Base-by-base conservation (phyloP, 92 coral and sea anemone genomes). In the Epizoanthus fatuus region DNA sequence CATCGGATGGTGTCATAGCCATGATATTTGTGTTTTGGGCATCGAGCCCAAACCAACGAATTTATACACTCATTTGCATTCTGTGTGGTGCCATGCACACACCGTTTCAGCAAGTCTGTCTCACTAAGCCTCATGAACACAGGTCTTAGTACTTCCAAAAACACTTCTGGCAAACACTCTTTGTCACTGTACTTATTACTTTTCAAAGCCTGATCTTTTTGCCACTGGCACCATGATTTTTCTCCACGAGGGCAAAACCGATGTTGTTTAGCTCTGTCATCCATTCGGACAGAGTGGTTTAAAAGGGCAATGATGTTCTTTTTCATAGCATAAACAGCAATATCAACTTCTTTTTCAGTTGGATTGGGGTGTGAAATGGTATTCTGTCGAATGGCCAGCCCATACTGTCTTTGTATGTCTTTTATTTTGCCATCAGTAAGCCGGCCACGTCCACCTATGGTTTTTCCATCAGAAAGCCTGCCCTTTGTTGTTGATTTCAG, bases 201-300 rank as follows among this genome's bases (percentile, higher is more conserved):
- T 20, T 84, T 85, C 15, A 67, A 8, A n/a, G 90, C 83, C 69
- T 25, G 66, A 86, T 86, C 90, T 70, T 72, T 75, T 74, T 90
- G 90, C 90, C 93, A 86, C 81, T 73, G 79, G 81, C 90, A 85
- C 87, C 86, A 86, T 1, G 80, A 90, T 2, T 58, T 62, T 64
- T 85, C 71, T 58, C 93, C 87, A 52, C 19, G 42, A 19, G 86
- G 90, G 7, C 51, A 45, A 9, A 45, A 45, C 7, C 51, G 79
- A 51, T 73, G 79, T 54, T 76, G 82, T 29, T 76, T 76, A 0
- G 40, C 16, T 32, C 12, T 65, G 82, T 76, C 82, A 56, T 53
- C 19, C 57, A 29, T 56, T 42, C 63, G 39, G 14, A 76, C 57
- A 54, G 67, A 52, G 37, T 76, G 69, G 42, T 76, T 65, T 25